phyloP scores from a whole-genome alignment of 2,888 invertebrate species.

The Chrysotoxum bicinctum region DNA sequence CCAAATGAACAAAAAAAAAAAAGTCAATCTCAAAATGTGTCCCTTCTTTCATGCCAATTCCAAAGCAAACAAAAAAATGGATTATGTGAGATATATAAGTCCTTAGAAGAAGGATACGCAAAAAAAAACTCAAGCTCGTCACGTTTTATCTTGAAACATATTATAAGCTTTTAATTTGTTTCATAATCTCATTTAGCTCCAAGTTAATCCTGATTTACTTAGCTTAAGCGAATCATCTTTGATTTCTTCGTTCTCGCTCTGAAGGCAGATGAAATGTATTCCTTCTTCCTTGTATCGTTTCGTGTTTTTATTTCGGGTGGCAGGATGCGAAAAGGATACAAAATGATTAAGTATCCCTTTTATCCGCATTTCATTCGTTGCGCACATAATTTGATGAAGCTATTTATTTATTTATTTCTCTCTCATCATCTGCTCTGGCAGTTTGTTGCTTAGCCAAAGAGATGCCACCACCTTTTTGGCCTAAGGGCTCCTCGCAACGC shows the following conservation, averaged over 20 bases:
- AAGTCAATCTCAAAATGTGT: neutral
- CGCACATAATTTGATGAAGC: slow-evolving; percentile 44
- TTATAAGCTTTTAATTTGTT: slow-evolving; percentile 36
- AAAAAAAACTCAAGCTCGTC: neutral
- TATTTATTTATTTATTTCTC: slow-evolving; percentile 20
- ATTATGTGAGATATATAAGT: neutral
- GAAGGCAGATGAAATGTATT: slow-evolving; percentile 1
- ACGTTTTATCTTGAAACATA: slow-evolving; percentile 18
- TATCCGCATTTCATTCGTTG: slow-evolving; percentile 22
- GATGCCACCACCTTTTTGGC: neutral
- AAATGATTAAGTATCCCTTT: slow-evolving; percentile 24
- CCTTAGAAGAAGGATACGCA: neutral
- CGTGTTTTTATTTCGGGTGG: neutral
- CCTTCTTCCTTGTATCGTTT: neutral
- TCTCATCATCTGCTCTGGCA: neutral
- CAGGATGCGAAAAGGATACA: slow-evolving; percentile 5
- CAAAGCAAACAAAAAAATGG: neutral
- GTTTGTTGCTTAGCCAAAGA: slow-evolving; percentile 9
- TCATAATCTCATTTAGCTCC: slow-evolving; percentile 51
- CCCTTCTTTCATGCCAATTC: slow-evolving; percentile 9
- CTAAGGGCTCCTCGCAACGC: slow-evolving; percentile 2
- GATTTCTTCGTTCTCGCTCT: slow-evolving; percentile 17
- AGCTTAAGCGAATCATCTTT: slow-evolving; percentile 34
- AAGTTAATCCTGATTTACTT: slow-evolving; percentile 34
- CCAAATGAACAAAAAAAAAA: neutral